Evolutionary conservation across 2,888 invertebrate species (phyloP), one percentile per base, ranked within the genome.

Genomic region (Dorcus parallelipipedus): DNA sequence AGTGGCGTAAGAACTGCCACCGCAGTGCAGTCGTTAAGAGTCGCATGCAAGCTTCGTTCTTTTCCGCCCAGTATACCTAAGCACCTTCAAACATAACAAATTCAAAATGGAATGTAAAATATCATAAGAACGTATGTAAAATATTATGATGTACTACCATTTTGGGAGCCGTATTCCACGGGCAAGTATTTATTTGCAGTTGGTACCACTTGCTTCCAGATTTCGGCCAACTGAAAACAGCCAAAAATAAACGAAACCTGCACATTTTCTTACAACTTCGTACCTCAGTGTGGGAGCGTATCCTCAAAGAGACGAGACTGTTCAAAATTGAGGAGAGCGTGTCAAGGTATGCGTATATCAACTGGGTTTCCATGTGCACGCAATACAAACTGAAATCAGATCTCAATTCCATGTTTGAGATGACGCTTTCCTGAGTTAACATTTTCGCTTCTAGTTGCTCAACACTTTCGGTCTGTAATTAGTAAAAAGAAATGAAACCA

Each of bases 351-450:
- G 83, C 80, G 64, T 84, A 83, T 3, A 84, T 84, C 41, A 86
- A 73, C 64, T 84, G 84, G 0, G 85, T 85, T 69, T 86, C 86
- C 80, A 84, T 81, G 65, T 85, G 81, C 14, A 85, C 80, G 71
- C 86, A 86, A 67, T 84, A 83, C 47, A 86, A 76, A 57, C 85
- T 85, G 69, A 84, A 86, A 47, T 83, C 83, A 59, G 84, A 84
- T 63, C 85, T 78, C 47, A 84, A 71, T 67, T 85, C 85, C 63
- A 85, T 82, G 56, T 83, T 84, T 0, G 83, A 82, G 57, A 86
- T 85, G 9, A 85, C 82, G 48, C 81, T 83, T 65, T 85, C 85
- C 73, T 86, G 85, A 0, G 84, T 82, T 54, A 86, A 78, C 84
- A 85, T 85, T 69, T 82, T 82, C 56, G 83, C 81, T 68, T 86